Conservation (phyloP, 2,797 vertebrate species). For the Pipistrellus kuhlii region DNA sequence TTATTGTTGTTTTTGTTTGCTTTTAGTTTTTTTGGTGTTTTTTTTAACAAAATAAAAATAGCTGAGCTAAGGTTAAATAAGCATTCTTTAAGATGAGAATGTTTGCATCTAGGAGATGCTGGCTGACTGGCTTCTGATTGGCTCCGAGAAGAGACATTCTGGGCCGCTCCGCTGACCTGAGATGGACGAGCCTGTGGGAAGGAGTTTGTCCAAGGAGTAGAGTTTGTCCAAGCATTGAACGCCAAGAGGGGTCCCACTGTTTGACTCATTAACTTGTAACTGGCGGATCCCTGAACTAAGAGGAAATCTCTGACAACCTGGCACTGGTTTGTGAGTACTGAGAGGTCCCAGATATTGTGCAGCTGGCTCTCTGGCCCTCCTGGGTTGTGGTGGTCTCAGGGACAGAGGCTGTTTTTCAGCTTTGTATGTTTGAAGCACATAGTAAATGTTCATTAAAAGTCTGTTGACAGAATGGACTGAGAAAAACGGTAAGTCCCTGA, state of each 20-base stretch:
- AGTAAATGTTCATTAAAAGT: not conserved
- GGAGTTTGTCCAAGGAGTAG: not conserved
- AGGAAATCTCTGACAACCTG: not conserved
- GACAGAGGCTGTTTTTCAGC: not conserved
- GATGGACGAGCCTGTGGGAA: not conserved
- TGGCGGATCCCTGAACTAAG: not conserved
- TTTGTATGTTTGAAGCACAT: not conserved
- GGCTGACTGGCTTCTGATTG: not conserved
- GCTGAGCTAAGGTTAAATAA: constrained; percentile 4
- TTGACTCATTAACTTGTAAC: not conserved
- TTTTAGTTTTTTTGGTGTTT: not conserved
- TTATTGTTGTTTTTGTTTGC: not conserved
- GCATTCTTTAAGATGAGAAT: constrained; percentile 39
- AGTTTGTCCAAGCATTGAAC: not conserved
- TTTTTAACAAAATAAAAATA: constrained; percentile 65
- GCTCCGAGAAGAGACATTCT: not conserved
- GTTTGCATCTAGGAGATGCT: not conserved
- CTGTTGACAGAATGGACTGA: not conserved
- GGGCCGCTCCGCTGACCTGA: not conserved
- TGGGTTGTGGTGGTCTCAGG: not conserved
- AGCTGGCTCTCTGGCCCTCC: not conserved
- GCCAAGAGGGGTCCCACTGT: not conserved
- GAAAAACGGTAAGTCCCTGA: not conserved
- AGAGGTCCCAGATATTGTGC: not conserved
- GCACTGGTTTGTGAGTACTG: not conserved